phyloP scores from a whole-genome alignment of 1,140 invertebrate genomes.

The Macrosteles quadrilineatus region DNA sequence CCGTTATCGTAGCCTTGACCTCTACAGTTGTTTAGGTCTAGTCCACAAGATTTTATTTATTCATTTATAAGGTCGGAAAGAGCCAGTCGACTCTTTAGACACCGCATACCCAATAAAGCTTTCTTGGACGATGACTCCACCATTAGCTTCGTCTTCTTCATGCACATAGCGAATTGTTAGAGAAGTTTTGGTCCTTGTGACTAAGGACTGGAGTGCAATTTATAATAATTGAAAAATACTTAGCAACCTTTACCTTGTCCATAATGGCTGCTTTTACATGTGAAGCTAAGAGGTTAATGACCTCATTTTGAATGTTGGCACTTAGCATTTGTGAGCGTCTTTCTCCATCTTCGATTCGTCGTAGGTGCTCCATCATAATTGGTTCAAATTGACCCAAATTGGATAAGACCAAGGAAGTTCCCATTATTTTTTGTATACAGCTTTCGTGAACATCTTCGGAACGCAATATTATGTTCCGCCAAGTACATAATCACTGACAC shows the following conservation, averaged over 20 bases:
- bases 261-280: constrained; percentile 40
- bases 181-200: constrained; percentile 33
- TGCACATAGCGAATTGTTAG: constrained; percentile 27
- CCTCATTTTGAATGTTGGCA: constrained; percentile 43
- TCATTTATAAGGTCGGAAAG: constrained; percentile 24
- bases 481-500: constrained; percentile 34
- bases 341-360: constrained; percentile 32
- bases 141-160: constrained; percentile 13
- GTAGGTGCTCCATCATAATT: constrained; percentile 37
- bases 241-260: constrained; percentile 34
- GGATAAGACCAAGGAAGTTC: constrained; percentile 39
- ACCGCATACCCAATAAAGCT: constrained; percentile 27
- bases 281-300: constrained; percentile 38
- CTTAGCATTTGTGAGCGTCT: constrained; percentile 30
- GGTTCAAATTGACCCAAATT: constrained; percentile 39
- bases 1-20: constrained; percentile 31
- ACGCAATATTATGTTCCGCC: constrained; percentile 38
- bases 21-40: constrained; percentile 28
- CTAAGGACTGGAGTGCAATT: constrained; percentile 34
- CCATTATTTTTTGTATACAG: constrained; percentile 38
- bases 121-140: constrained; percentile 24
- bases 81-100: constrained; percentile 18
- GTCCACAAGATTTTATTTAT: constrained; percentile 20
- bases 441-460: constrained; percentile 32
- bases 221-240: constrained; percentile 39